Base-by-base conservation (phyloP, 2,797 vertebrate genomes). In the Oryzias dopingdopingensis region DNA sequence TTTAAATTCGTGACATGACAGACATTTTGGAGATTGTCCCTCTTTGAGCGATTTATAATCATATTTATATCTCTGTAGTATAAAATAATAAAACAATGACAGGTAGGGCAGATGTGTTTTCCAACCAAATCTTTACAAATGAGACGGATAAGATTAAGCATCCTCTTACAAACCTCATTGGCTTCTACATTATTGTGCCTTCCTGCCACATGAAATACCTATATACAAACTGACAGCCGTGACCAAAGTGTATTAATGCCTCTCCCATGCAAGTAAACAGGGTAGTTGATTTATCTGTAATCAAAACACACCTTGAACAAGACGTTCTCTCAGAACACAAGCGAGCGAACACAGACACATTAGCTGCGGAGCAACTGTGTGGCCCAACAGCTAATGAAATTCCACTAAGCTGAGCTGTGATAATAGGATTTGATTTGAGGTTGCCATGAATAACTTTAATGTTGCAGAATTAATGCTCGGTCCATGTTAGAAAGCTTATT, bases 91-190 rank as follows among this genome's bases (percentile, higher is more conserved):
- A 56, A 62, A 52, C 42, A 24, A 49, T 62, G 75, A 67, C 68
- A 80, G 73, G 70, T 72, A 56, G 67, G 62, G 56, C 59, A 76
- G 74, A 58, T 71, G 55, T 77, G 70, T 79, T 85, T 76, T 81
- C 58, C 54, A 61, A 56, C 43, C 71, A 66, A 59, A 81, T 77
- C 64, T 59, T 74, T 73, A 68, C 47, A 84, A 72, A 84, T 80
- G 62, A 62, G 57, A 80, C 59, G n/a, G 71, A 88, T 76, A 66
- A 65, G 72, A 81, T 83, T 82, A 72, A 79, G 73, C 67, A 62
- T 49, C 58, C 46, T 80, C 56, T 62, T 74, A 65, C 69, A 78
- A 65, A 83, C 74, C 67, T 66, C 69, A 67, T 74, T 78, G 62
- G 45, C 67, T 83, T 83, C 72, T 67, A 66, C 65, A 71, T 80